Evolutionary conservation across 2,888 invertebrate species (phyloP), one percentile per base, ranked within the genome.

Genomic region (Orthosia cruda): DNA sequence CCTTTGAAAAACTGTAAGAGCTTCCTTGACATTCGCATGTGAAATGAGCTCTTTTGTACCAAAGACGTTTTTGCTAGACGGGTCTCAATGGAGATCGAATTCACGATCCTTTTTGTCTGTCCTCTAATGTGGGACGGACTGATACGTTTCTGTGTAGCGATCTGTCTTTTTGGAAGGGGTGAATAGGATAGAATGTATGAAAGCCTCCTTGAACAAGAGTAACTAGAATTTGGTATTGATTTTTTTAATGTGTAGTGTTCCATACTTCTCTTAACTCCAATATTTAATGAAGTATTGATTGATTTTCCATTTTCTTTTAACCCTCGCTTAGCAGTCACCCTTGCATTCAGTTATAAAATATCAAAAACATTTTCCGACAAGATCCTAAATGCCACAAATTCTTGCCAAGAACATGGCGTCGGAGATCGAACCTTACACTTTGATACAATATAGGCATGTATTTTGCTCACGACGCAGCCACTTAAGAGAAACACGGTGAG

Each of bases 1-100:
- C 91, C 90, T 92, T 92, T 93, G 93, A 92, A 93, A 93, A 93
- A 93, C 90, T 91, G 89, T 92, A 89, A 92, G 91, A 92, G 93
- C 92, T 92, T 92, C 92, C 88, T 64, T 84, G 84, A 87, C 86
- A 86, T 84, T 83, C 89, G 91, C 92, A 92, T 92, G 91, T 90
- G 88, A 83, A 91, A 92, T 88, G 90, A 89, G 88, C 83, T 87
- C 91, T 89, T 92, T 93, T 92, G 91, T 92, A 89, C 88, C 86
- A 84, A 89, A 89, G 89, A 90, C 88, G 89, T 91, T 91, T 87
- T 89, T 82, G 78, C 86, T 88, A 87, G 85, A 87, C 88, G 83
- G 80, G 73, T 78, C 75, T 90, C 90, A 86, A 90, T 89, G 82
- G 80, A 73, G 71, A 86, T 87, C 85, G 81, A 81, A 83, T 86